Evolutionary conservation across 2,113 vertebrate species (phyloP).

Genomic region (Haemorhous mexicanus): DNA sequence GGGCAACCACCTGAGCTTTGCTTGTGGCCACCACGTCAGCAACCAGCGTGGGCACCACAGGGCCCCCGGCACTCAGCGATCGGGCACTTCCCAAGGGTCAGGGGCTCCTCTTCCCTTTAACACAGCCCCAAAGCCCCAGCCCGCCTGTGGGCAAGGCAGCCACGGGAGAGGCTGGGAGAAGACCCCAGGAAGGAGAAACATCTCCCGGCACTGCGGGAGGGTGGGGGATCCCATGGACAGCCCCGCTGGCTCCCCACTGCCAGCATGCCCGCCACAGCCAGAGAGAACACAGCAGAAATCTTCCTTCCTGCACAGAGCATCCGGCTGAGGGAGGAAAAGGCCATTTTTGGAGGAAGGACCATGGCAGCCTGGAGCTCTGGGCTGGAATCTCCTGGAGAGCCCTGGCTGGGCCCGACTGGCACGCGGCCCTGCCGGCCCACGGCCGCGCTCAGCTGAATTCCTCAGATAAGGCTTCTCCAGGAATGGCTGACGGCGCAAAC

Average conservation of each 20-base stretch:
- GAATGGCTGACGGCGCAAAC: conserved; percentile 52
- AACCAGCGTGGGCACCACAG: not conserved
- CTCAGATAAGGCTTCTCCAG: conserved; percentile 59
- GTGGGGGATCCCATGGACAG: rapidly evolving
- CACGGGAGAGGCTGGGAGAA: not conserved
- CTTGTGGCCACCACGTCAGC: not conserved
- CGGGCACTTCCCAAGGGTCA: not conserved
- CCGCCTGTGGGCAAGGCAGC: not conserved
- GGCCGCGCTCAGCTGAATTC: conserved; percentile 32
- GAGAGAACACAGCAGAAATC: not conserved
- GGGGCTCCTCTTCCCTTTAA: not conserved
- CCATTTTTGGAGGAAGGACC: not conserved
- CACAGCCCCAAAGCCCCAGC: not conserved
- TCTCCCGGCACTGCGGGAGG: not conserved
- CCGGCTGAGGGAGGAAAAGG: not conserved
- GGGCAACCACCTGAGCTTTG: not conserved
- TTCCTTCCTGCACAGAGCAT: not conserved
- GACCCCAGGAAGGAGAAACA: not conserved
- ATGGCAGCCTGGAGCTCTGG: not conserved
- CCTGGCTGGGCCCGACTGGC: not conserved
- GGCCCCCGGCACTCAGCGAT: rapidly evolving
- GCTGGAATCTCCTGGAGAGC: not conserved
- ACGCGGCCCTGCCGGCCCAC: not conserved
- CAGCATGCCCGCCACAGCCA: not conserved
- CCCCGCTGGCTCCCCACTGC: not conserved